Conservation (phyloP, 92 coral and sea anemone genomes). For the Actinernus sp. region DNA sequence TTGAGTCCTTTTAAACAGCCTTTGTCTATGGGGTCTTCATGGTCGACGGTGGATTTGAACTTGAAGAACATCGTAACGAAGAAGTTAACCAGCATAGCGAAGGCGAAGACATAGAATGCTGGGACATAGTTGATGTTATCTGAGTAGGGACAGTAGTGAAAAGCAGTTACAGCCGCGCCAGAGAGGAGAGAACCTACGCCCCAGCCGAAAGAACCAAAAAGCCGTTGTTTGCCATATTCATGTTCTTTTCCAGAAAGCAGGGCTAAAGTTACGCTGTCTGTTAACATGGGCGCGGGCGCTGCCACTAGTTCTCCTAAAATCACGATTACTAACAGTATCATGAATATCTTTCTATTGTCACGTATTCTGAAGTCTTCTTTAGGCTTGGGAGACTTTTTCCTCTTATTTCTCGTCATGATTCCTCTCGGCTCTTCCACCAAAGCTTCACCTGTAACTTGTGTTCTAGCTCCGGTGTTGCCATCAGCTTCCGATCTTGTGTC, state of each 20-base stretch:
- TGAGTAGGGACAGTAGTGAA: slow-evolving; percentile 84
- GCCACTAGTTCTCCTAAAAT: slow-evolving; percentile 83
- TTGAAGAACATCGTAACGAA: slow-evolving; percentile 70
- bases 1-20: slow-evolving; percentile 65
- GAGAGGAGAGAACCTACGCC: slow-evolving; percentile 78
- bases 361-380: slow-evolving; percentile 73
- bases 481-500: background rate
- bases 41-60: slow-evolving; percentile 26
- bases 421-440: slow-evolving; percentile 2
- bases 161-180: slow-evolving; percentile 80
- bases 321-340: slow-evolving; percentile 74
- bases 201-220: slow-evolving; percentile 91
- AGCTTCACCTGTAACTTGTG: background rate
- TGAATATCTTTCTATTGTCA: slow-evolving; percentile 72
- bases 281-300: slow-evolving; percentile 88
- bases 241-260: slow-evolving; percentile 78
- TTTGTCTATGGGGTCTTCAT: slow-evolving; percentile 20
- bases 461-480: background rate
- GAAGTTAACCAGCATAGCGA: slow-evolving; percentile 70
- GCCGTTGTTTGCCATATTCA: slow-evolving; percentile 78
- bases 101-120: slow-evolving; percentile 82
- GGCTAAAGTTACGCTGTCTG: slow-evolving; percentile 81
- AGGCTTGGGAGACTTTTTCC: slow-evolving; percentile 67
- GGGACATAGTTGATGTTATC: slow-evolving; percentile 88
- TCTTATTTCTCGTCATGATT: slow-evolving; percentile 62